Evolutionary conservation across 1,140 invertebrate genomes (phyloP).

Genomic region (Orchestia grillus): DNA sequence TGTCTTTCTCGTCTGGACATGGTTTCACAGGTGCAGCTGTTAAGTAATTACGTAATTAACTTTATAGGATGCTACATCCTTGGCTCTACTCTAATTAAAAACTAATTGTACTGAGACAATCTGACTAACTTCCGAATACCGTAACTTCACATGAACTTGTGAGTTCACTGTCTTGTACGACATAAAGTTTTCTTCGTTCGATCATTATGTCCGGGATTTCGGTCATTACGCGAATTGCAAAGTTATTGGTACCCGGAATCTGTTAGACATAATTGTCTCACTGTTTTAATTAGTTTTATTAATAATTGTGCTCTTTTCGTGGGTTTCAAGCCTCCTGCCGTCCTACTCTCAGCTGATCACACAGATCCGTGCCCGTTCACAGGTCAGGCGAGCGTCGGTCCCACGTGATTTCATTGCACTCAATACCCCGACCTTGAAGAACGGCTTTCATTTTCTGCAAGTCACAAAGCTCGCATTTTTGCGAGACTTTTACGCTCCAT

Average conservation of each 20-base stretch:
- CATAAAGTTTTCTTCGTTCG: neutral
- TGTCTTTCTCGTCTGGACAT: neutral
- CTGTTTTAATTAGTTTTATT: too few species aligned
- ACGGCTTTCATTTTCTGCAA: slow-evolving; percentile 25
- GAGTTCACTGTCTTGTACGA: neutral
- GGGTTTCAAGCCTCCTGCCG: neutral
- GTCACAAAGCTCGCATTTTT: neutral
- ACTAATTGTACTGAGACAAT: neutral
- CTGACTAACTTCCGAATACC: neutral
- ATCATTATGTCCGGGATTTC: neutral
- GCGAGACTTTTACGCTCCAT: slow-evolving; percentile 1
- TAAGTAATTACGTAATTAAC: neutral
- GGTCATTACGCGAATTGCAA: neutral
- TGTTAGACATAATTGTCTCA: neutral
- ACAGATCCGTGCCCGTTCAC: neutral
- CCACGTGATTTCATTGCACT: neutral
- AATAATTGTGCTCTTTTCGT: too few species aligned
- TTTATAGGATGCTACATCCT: neutral
- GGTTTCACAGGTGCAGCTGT: neutral
- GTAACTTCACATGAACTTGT: neutral
- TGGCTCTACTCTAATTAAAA: neutral
- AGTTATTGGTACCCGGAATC: neutral
- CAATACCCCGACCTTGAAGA: neutral
- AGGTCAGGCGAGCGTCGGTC: neutral
- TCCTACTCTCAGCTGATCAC: neutral